Evolutionary conservation across 2,113 vertebrate genomes (phyloP), one percentile per base, ranked within the genome.

Genomic region (Astur gentilis): DNA sequence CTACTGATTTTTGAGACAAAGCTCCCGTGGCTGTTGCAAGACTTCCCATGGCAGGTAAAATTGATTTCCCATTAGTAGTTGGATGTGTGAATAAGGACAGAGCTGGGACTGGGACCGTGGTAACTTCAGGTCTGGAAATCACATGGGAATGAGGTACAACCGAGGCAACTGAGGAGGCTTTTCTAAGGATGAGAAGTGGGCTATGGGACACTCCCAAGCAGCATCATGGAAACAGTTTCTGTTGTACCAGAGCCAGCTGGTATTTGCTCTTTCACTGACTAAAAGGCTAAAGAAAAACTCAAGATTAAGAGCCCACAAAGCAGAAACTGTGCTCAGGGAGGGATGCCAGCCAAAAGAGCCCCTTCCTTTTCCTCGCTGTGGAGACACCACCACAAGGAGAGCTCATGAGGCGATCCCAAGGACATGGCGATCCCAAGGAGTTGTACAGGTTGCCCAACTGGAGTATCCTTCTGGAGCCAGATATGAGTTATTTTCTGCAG

Each of bases 361-460:
- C 11, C 31, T 55, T 90, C 20, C n/a, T 47, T 16, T 29, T 47
- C 47, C 34, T 55, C 12, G 17, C 20, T 60, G 44, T 73, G 36
- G 40, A 67, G 52, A 49, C 26, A 32, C 5, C 25, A 49, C 11
- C 31, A 18, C 40, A 70, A 55, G 49, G 8, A 57, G 40, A 57
- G 13, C n/a, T 84, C 27, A 38, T 31, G 29, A 20, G 36, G 36
- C 36, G 36, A 36, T 36, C 36, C 36, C 36, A 36, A 36, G 36
- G 13, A 21, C 45, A 40, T 2, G 1, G 20, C 0, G 0, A 18
- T 36, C 20, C 20, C 21, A 50, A n/a, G 40, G 64, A 67, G 19
- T 4, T 26, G 20, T 17, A 22, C 25, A 25, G n/a, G 64, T 78
- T 64, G 13, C 6, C 57, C n/a, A 49, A 3, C 29, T 70, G 47